Percentiles rank a stretch among this genome's conserved stretches.
Evolutionary conservation across 2,888 invertebrate genomes (phyloP).

Genomic region (Petrophora chlorosata): DNA sequence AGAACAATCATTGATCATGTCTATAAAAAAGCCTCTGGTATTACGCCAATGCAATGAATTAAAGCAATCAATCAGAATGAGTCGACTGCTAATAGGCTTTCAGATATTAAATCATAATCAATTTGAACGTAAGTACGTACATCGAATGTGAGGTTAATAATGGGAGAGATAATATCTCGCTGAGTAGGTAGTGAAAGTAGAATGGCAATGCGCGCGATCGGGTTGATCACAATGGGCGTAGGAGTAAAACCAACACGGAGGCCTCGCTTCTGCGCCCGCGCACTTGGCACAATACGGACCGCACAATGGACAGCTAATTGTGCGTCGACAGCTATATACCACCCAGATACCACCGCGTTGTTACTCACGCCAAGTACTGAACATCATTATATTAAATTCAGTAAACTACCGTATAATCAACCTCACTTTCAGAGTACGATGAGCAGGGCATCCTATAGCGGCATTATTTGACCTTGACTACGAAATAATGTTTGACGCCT

Average conservation of each 20-base stretch:
- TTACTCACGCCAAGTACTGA: slow-evolving; percentile 51
- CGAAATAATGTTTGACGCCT: not conserved
- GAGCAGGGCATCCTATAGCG: no score
- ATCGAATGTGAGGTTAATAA: slow-evolving; percentile 65
- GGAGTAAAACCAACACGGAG: slow-evolving; percentile 71
- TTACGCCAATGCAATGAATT: slow-evolving; percentile 45
- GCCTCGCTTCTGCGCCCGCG: slow-evolving; percentile 57
- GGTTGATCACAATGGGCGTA: slow-evolving; percentile 74
- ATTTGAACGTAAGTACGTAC: slow-evolving; percentile 54
- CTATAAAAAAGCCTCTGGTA: slow-evolving; percentile 46
- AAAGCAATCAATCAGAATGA: slow-evolving; percentile 67
- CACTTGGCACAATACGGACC: slow-evolving; percentile 57
- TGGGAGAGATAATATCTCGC: slow-evolving; percentile 72
- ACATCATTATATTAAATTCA: slow-evolving; percentile 45
- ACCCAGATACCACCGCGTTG: slow-evolving; percentile 61
- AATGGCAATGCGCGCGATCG: slow-evolving; percentile 66
- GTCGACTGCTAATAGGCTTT: slow-evolving; percentile 44
- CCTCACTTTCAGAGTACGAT: no score
- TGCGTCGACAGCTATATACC: slow-evolving; percentile 79
- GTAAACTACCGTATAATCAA: slow-evolving; percentile 34
- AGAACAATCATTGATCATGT: slow-evolving; percentile 18
- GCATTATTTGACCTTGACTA: not conserved
- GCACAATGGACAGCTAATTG: slow-evolving; percentile 78
- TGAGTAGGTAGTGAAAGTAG: slow-evolving; percentile 55
- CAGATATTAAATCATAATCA: slow-evolving; percentile 64